These are phyloP conservation scores for Hypercompe scribonia DNA, from an alignment of 2,888 invertebrate species.

Conservation along the genomic window DNA sequence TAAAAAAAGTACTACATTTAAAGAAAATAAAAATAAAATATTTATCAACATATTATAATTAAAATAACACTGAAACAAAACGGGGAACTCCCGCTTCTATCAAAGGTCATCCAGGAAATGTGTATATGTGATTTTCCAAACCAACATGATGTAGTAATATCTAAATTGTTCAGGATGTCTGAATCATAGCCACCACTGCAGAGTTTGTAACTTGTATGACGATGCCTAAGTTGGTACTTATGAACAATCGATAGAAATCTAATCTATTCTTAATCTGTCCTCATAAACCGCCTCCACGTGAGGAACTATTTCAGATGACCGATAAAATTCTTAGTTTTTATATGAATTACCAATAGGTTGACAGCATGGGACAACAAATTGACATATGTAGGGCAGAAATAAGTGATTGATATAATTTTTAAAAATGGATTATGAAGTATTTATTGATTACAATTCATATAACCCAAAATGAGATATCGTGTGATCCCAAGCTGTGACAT, in stretches of 20 bases:
- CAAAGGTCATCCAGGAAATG: not conserved
- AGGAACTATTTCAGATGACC: too few relatives aligned
- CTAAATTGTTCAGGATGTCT: not conserved
- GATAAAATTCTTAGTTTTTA: too few relatives aligned
- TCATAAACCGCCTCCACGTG: too few relatives aligned
- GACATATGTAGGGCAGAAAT: too few relatives aligned
- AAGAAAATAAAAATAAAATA: too few relatives aligned
- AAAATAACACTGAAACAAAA: not conserved
- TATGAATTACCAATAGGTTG: too few relatives aligned
- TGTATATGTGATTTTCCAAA: not conserved
- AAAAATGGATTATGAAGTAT: not conserved
- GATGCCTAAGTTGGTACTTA: not conserved
- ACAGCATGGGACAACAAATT: too few relatives aligned
- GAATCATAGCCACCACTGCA: not conserved
- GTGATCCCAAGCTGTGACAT: not conserved
- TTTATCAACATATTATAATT: too few relatives aligned
- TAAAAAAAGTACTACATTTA: too few relatives aligned
- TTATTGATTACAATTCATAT: not conserved
- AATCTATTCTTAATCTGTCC: too few relatives aligned
- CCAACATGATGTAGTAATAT: not conserved
- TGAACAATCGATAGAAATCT: too few relatives aligned
- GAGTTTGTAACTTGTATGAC: not conserved
- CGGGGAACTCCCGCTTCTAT: not conserved
- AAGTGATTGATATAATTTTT: too few relatives aligned
- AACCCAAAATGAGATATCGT: not conserved